Conservation (phyloP, 2,888 invertebrate species). For the Sarcophaga caerulescens region DNA sequence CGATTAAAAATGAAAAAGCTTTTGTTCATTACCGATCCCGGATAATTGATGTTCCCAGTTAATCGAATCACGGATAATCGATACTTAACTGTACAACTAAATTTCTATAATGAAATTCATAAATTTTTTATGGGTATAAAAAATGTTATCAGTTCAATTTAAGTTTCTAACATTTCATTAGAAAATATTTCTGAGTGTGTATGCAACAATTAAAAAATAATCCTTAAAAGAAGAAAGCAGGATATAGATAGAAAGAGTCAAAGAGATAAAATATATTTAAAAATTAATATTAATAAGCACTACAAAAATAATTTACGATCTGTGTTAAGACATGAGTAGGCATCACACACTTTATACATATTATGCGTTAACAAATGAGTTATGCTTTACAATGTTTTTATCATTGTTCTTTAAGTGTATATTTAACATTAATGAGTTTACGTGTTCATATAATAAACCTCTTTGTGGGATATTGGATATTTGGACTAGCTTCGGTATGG, state of each 20-base stretch:
- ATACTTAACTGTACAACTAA: too few relatives aligned
- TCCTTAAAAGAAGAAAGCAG: too few relatives aligned
- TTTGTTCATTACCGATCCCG: too few relatives aligned
- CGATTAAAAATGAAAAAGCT: too few relatives aligned
- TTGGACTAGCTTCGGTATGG: conserved; percentile 75
- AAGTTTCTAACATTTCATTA: too few relatives aligned
- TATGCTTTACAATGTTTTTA: conserved; percentile 64
- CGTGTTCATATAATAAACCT: conserved; percentile 44
- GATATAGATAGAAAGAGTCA: too few relatives aligned
- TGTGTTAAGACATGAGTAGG: conserved; percentile 17
- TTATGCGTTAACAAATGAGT: conserved; percentile 62
- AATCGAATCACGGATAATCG: too few relatives aligned
- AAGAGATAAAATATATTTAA: background rate
- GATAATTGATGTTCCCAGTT: too few relatives aligned
- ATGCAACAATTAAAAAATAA: too few relatives aligned
- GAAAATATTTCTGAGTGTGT: too few relatives aligned
- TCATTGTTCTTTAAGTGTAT: conserved; percentile 50
- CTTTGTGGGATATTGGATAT: conserved; percentile 56
- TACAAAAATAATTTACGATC: background rate
- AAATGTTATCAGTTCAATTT: too few relatives aligned
- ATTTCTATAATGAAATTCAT: background rate
- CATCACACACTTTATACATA: conserved; percentile 63
- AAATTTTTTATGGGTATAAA: background rate
- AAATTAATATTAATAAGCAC: background rate
- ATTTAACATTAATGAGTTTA: conserved; percentile 57